Percentiles rank a stretch among this genome's conserved stretches.
These are phyloP conservation scores for Drosophila neutralis DNA, from an alignment of 2,888 invertebrate genomes.

Conservation along the genomic window DNA sequence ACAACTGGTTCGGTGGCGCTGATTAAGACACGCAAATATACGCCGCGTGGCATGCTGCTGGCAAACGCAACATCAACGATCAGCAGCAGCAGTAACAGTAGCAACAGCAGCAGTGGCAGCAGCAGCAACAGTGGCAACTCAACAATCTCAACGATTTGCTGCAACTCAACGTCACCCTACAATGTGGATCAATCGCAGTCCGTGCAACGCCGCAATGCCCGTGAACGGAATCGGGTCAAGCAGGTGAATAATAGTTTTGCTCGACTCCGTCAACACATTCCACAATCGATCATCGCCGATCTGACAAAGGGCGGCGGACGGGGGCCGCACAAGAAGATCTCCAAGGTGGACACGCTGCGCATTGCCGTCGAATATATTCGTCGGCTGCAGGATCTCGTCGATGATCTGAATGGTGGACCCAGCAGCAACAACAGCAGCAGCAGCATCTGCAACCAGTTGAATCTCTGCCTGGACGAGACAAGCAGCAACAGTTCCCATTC, in stretches of 20 bases:
- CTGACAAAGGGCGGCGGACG: constrained; percentile 88
- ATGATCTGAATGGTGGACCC: constrained; percentile 75
- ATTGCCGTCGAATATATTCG: constrained; percentile 96
- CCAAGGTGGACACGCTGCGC: constrained; percentile 94
- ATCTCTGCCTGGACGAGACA: constrained; percentile 56
- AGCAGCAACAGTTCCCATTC: constrained; percentile 53
- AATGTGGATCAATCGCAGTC: constrained; percentile 90
- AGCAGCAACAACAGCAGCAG: constrained; percentile 53
- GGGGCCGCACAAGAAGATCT: constrained; percentile 92
- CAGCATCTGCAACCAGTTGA: constrained; percentile 62
- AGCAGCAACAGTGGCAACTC: constrained; percentile 18
- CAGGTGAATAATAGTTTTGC: constrained; percentile 98
- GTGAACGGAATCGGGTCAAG: constrained; percentile 97
- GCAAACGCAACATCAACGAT: constrained; percentile 22
- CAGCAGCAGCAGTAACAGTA: constrained; percentile 20
- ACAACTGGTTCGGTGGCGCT: constrained; percentile 63
- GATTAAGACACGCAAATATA: constrained; percentile 89
- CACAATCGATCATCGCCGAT: constrained; percentile 91
- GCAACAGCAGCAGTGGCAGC: constrained; percentile 14
- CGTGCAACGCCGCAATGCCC: constrained; percentile 95
- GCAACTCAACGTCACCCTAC: constrained; percentile 56
- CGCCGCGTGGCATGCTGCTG: constrained; percentile 86
- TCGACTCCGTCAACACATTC: constrained; percentile 95
- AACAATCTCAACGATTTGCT: constrained; percentile 7
- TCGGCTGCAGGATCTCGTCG: constrained; percentile 91